Base-by-base conservation (phyloP, 2,888 invertebrate genomes). In the Drosophila paranaensis region DNA sequence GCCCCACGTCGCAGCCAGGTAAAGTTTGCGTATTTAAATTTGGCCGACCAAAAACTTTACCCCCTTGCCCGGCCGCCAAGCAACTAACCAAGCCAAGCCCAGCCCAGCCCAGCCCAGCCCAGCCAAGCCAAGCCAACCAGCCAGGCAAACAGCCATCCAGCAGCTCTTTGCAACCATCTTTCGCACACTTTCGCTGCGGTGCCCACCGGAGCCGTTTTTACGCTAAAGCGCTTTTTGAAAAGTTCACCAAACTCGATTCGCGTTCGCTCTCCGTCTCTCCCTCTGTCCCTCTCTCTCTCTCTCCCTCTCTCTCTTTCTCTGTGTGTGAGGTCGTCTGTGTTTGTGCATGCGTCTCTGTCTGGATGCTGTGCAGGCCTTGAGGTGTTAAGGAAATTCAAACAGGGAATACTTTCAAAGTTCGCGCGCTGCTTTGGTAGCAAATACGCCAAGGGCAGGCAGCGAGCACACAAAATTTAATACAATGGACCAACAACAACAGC, bases 211-310 rank as follows among this genome's bases (percentile, higher is more conserved):
- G 60, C 82, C 81, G 71, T 82, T 82, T 82, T 82, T 86, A 83
- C 81, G 87, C 74, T 77, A 72, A 82, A 82, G 74, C 82, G 82
- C 83, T 83, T 83, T 86, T 81, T 71, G 55, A 86, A 82, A 86
- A 82, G 69, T 83, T 86, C 66, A 71, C 71, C 71, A 77, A 80
- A 80, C 60, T 65, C 53, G 60, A 63, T 68, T 68, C 40, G 43
- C 39, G 16, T 11, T n/a, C n/a, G 5, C 46, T 27, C 14, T 14
- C 45, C 3, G 3, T 27, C 27, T 27, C 27, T 4, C 27, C 3
- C 27, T 27, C 27, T 27, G 3, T 27, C 27, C 3, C 20, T 43
- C 11, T 45, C 6, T 45, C 33, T 65, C 10, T 40, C 14, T n/a
- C 27, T 46, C 1, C 25, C 3, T 8, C 35, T 48, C 45, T 46